Base-by-base conservation (phyloP, 2,113 vertebrate genomes). In the Sclerurus mexicanus region DNA sequence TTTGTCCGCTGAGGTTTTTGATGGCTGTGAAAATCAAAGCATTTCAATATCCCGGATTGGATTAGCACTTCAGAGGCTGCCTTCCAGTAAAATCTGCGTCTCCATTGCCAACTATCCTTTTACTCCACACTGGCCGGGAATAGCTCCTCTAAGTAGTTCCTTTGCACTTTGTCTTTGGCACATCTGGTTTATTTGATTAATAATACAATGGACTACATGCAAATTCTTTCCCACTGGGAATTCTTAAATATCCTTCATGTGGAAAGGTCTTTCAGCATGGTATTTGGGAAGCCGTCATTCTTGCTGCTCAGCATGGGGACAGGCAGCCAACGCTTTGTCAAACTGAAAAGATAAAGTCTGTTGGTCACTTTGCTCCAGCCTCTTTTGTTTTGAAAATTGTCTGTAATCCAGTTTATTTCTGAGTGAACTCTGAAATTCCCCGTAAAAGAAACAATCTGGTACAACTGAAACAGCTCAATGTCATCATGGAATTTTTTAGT, bases 281-380 rank as follows among this genome's bases (percentile, higher is more conserved):
- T 3, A 0, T 10, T 62, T 21, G 2, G 42, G 64, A 13, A 62
- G 7, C 0, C 2, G 14, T 17, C 14, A 0, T 46, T 82, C n/a
- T 6, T 8, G 14, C 37, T 30, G 64, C 53, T 28, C 67, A 9
- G 39, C 23, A 1, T 1, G 27, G 31, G 53, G 44, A 55, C 30
- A 30, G 35, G 27, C 28, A 12, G 44, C 8, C 27, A 74, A 28
- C 0, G 1, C 22, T 58, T 9, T 6, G 30, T 40, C 47, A 19
- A 11, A 64, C 47, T 2, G 30, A 9, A 16, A 49, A 58, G 31
- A 18, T 3, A 6, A 50, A 64, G 2, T 12, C 9, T 40, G 25
- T 4, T 30, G 60, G 30, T 56, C 2, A 0, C 35, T 78, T 56
- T 14, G 5, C n/a, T 74, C 40, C 37, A 37, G 47, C 44, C 52